phyloP scores from a whole-genome alignment of 1,140 invertebrate species.

The Mylabris phalerata region DNA sequence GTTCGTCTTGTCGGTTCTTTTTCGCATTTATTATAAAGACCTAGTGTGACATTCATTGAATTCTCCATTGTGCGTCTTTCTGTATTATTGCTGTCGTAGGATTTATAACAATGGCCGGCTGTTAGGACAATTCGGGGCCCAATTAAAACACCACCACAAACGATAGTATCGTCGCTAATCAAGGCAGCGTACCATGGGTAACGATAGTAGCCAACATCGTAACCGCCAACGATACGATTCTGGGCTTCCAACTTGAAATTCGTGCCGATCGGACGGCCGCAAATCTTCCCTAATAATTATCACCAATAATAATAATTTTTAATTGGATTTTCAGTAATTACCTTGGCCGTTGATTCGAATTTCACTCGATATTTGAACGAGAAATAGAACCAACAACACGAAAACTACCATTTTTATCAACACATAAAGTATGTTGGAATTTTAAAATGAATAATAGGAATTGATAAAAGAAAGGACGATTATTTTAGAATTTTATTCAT shows the following conservation, averaged over 20 bases:
- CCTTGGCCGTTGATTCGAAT: too few species aligned
- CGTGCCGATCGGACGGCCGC: constrained; percentile 21
- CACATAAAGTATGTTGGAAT: too few species aligned
- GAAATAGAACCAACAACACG: too few species aligned
- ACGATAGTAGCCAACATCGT: constrained; percentile 36
- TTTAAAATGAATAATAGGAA: too few species aligned
- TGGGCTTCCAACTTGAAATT: constrained; percentile 17
- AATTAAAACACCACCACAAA: constrained; percentile 36
- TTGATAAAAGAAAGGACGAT: too few species aligned
- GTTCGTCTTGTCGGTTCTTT: constrained; percentile 24
- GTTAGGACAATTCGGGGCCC: constrained; percentile 27
- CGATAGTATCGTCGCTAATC: constrained; percentile 19
- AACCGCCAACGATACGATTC: constrained; percentile 32
- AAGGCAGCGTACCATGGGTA: constrained; percentile 39
- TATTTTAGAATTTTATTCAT: too few species aligned
- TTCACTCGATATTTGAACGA: too few species aligned
- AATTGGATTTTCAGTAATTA: too few species aligned
- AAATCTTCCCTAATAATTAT: background rate
- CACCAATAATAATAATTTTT: too few species aligned
- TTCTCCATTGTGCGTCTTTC: constrained; percentile 28
- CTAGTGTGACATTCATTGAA: constrained; percentile 28
- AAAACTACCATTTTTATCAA: too few species aligned
- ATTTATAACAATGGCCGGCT: constrained; percentile 37
- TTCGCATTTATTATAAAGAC: constrained; percentile 33
- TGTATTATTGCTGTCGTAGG: constrained; percentile 11